Conservation (phyloP, 2,113 vertebrate genomes). For the Emydocephalus ijimae region DNA sequence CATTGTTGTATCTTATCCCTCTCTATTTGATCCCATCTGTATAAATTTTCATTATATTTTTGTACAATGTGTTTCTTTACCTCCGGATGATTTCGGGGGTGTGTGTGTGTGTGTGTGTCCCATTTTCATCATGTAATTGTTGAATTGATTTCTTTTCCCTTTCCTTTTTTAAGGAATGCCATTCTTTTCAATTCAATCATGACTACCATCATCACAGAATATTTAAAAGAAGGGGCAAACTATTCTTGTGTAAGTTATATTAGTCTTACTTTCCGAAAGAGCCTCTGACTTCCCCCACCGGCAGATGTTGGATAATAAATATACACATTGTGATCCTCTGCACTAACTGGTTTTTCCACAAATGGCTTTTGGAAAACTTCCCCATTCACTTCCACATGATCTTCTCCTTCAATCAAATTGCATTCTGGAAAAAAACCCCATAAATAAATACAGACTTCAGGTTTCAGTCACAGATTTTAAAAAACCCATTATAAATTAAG, state of each 20-base stretch:
- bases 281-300: constrained; percentile 86
- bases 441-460: not conserved
- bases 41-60: too few relatives aligned
- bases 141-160: too few relatives aligned
- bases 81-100: too few relatives aligned
- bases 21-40: too few relatives aligned
- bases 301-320: constrained; percentile 91
- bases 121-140: too few relatives aligned
- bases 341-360: constrained; percentile 89
- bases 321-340: constrained; percentile 91
- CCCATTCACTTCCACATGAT: constrained; percentile 89
- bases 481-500: not conserved
- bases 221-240: not conserved
- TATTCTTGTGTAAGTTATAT: not conserved
- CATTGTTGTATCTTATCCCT: too few relatives aligned
- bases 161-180: not conserved
- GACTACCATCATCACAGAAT: not conserved
- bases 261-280: constrained; percentile 82
- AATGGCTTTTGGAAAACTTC: constrained; percentile 90
- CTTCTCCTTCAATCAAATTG: constrained; percentile 87
- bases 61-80: too few relatives aligned
- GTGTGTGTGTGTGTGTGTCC: too few relatives aligned
- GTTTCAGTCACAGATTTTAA: not conserved
- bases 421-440: constrained; percentile 70
- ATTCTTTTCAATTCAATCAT: not conserved